These are phyloP conservation scores for Setophaga kirtlandii DNA, from an alignment of 2,113 vertebrate species.

Conservation along the genomic window DNA sequence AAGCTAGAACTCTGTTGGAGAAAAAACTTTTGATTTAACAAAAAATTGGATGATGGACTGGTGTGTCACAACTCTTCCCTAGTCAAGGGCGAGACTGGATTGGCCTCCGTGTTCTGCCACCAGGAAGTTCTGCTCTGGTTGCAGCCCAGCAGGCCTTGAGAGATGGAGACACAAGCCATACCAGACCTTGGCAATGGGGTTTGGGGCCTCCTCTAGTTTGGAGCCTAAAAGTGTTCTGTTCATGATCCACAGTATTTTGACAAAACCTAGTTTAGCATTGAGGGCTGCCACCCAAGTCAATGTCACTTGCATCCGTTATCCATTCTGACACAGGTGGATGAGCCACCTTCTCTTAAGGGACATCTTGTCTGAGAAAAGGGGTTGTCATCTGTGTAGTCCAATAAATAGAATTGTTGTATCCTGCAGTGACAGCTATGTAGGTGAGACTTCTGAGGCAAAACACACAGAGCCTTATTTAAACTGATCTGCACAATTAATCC, in stretches of 20 bases:
- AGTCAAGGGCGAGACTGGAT: background rate
- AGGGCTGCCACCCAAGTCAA: background rate
- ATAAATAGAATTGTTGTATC: background rate
- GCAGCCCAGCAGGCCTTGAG: fast-evolving
- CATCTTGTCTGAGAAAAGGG: background rate
- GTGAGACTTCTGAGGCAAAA: background rate
- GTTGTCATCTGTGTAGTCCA: fast-evolving
- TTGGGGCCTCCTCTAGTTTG: background rate
- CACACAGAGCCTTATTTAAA: background rate
- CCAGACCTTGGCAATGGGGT: background rate
- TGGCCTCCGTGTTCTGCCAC: background rate
- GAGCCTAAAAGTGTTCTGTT: too few species aligned
- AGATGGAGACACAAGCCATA: background rate
- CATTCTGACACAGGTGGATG: background rate
- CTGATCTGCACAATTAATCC: background rate
- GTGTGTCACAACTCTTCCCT: background rate
- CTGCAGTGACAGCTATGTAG: background rate
- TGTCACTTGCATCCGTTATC: background rate
- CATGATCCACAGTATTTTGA: too few species aligned
- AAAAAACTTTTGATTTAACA: background rate
- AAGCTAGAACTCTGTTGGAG: background rate
- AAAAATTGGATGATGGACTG: background rate
- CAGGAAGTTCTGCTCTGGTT: background rate
- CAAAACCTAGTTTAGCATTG: background rate
- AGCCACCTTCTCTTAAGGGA: background rate